Evolutionary conservation across 1,140 invertebrate genomes (phyloP), one percentile per base, ranked within the genome.

Genomic region (Micrasema minimum): DNA sequence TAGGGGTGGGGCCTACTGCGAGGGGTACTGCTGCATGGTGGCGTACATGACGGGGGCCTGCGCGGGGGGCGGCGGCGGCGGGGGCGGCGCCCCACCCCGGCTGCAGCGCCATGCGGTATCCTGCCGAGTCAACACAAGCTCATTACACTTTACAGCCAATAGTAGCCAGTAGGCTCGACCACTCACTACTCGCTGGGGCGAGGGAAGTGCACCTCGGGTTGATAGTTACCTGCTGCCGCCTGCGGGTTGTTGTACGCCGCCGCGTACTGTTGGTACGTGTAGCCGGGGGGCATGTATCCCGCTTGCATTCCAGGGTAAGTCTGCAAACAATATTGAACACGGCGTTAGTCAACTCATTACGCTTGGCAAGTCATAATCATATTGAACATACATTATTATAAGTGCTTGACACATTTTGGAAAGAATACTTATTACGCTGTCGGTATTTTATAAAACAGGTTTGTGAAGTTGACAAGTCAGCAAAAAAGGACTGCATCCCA

Each of bases 1-100:
- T 68, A 70, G 26, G 26, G 20, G 41, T 11, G 55, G 78, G 78
- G 74, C 84, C 89, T 88, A 90, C 88, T 91, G 90, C 77, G 90
- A 88, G 78, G 90, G 91, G 79, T 91, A 93, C 81, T 93, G 91
- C 78, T 90, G 90, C 88, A 92, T 90, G 76, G 90, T 87, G 76
- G 90, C 89, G 79, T 92, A 91, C 90, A 93, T 90, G 72, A 90
- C 87, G 38, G 88, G 88, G 76, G 87, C 88, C 76, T 88, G 82
- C 80, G 84, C 76, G 81, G 82, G 69, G 3, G 78, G 85, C 79
- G 79, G 86, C 82, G 26, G 87, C 86, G 78, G 79, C 86, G 83
- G 86, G 88, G 81, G 79, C 85, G 75, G 71, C 82, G 79, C 83
- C 83, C 83, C 79, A 86, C 82, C 80, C 86, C 48, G 80, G 81